Percentiles rank a stretch among this genome's conserved stretches.
Evolutionary conservation across 2,797 vertebrate genomes (phyloP).

Genomic region (Argentina silus): DNA sequence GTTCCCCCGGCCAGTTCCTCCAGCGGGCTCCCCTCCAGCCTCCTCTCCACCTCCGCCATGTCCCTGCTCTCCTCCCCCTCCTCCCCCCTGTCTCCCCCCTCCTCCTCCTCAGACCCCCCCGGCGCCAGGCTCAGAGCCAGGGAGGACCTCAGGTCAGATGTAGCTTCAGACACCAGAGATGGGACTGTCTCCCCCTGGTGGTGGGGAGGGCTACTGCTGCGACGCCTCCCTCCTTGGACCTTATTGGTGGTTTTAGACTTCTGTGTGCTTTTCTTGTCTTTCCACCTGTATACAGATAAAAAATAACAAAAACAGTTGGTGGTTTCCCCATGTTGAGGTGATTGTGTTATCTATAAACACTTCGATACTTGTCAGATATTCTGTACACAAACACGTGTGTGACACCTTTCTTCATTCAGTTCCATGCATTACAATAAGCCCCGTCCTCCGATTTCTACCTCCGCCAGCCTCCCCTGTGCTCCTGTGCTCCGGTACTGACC

Average conservation of each 20-base stretch:
- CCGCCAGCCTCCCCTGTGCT: no score
- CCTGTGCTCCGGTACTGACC: conserved; percentile 2
- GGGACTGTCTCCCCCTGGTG: conserved; percentile 32
- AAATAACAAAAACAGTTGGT: background rate
- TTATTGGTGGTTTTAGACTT: conserved; percentile 56
- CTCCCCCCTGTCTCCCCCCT: conserved; percentile 35
- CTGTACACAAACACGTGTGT: no score
- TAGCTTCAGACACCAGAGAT: conserved; percentile 35
- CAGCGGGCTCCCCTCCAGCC: conserved; percentile 43
- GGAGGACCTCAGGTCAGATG: conserved; percentile 35
- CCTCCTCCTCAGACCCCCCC: conserved; percentile 45
- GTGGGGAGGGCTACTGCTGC: conserved; percentile 15
- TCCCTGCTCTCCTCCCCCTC: conserved; percentile 51
- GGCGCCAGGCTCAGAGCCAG: conserved; percentile 37
- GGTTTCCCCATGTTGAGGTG: background rate
- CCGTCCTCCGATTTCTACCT: no score
- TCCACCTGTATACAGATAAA: conserved; percentile 59
- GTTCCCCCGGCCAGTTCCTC: conserved; percentile 53
- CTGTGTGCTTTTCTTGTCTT: conserved; percentile 62
- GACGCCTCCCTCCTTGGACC: conserved; percentile 10
- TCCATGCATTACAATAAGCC: no score
- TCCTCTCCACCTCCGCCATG: conserved; percentile 57
- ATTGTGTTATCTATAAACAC: background rate
- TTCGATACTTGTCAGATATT: background rate
- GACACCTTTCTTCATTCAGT: no score